Conservation (phyloP, 1,140 invertebrate species). For the Ganaspis sp. region DNA sequence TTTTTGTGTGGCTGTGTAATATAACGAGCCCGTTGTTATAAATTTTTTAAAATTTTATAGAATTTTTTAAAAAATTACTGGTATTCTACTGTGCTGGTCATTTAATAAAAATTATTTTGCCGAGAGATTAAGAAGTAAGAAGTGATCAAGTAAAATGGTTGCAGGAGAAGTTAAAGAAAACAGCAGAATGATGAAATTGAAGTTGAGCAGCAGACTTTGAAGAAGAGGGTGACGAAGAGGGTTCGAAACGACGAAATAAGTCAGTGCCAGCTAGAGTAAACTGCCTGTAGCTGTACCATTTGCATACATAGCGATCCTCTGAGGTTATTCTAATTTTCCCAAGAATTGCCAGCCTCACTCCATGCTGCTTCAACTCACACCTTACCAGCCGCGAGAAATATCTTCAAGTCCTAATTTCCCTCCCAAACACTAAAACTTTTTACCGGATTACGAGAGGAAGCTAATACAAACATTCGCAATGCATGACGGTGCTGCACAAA, state of each 20-base stretch:
- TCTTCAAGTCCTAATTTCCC: slow-evolving; percentile 32
- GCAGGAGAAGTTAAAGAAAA: background rate
- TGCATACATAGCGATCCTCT: slow-evolving; percentile 35
- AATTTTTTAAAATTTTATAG: too few species aligned
- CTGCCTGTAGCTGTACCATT: slow-evolving; percentile 26
- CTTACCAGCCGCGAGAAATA: background rate
- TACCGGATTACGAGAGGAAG: background rate
- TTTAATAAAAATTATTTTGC: background rate
- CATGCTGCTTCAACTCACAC: background rate
- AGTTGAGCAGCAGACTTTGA: background rate
- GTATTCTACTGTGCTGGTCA: too few species aligned
- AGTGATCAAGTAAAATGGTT: too few species aligned
- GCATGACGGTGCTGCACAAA: background rate
- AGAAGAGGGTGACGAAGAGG: slow-evolving; percentile 8
- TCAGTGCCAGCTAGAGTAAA: slow-evolving; percentile 25
- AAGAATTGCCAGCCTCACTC: background rate
- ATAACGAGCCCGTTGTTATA: too few species aligned
- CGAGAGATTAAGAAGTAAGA: background rate
- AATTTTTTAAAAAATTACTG: too few species aligned
- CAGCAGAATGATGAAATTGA: background rate
- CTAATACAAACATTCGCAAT: slow-evolving; percentile 7
- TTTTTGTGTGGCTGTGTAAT: too few species aligned
- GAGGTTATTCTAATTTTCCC: slow-evolving; percentile 30
- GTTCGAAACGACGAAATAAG: slow-evolving; percentile 25
- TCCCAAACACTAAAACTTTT: background rate